Base-by-base conservation (phyloP, 2,113 vertebrate species). In the Melanotaenia duboulayi region DNA sequence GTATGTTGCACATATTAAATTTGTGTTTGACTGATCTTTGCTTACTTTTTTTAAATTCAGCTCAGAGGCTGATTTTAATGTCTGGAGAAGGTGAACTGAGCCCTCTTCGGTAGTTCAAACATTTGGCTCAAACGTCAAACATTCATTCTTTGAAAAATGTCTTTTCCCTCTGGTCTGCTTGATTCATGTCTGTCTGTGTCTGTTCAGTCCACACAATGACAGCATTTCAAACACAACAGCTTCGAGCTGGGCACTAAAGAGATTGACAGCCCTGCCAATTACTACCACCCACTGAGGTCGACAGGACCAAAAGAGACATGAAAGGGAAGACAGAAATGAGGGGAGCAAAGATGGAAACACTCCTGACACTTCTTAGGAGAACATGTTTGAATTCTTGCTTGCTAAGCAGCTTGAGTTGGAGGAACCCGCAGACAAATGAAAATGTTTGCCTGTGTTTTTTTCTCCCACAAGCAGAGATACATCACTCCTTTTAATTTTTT, bases 351-450 rank as follows among this genome's bases (percentile, higher is more conserved):
- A 86, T 44, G 64, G 75, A 66, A 82, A 73, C 70, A 52, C 78
- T 81, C 69, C 70, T 86, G 81, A 81, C 81, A 78, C 76, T 74
- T 84, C 77, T 76, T 44, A 52, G 67, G 65, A 78, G 55, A 71
- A 59, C 0, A 13, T 57, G 83, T 89, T 83, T 87, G 78, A 86
- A 90, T 90, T 90, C 82, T 82, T 80, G 85, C 85, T 81, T 74
- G 76, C 66, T 63, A 65, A 65, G 79, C 61, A 12, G 72, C 65
- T 64, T 71, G 80, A 85, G 69, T 56, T 74, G 63, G 14, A 83
- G 73, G 68, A 88, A 85, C 81, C 69, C 79, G 85, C 88, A 89
- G 83, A 89, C 83, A 78, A 81, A 84, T 32, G 0, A 80, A 57
- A 83, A 71, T 65, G 76, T 68, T 71, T 67, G 58, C 67, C 37